A percentile compares a stretch with the other conserved stretches of the same genome.
These are phyloP conservation scores for Chaenogobius annularis DNA, from an alignment of 2,113 vertebrate genomes.

Conservation along the genomic window DNA sequence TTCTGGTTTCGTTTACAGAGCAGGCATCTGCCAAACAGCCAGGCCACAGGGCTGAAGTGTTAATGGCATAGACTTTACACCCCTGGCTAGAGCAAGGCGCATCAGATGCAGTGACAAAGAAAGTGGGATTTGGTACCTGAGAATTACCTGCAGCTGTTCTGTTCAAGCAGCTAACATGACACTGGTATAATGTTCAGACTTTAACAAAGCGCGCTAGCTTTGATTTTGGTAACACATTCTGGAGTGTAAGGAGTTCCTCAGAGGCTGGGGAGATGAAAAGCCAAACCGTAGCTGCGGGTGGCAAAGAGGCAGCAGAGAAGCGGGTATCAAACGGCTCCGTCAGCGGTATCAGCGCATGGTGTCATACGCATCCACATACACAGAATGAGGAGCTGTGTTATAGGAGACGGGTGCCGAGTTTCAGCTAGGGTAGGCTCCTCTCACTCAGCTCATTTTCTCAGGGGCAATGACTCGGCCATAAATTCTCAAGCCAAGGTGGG, in stretches of 20 bases:
- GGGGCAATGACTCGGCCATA: slow-evolving; percentile 65
- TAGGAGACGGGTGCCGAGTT: slow-evolving; percentile 61
- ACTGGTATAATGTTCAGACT: slow-evolving; percentile 66
- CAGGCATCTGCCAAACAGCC: slow-evolving; percentile 70
- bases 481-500: slow-evolving; percentile 64
- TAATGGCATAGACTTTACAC: slow-evolving; percentile 68
- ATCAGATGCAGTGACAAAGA: slow-evolving; percentile 69
- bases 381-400: slow-evolving; percentile 47
- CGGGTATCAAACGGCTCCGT: slow-evolving; percentile 40
- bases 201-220: slow-evolving; percentile 60
- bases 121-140: slow-evolving; percentile 48
- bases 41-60: slow-evolving; percentile 72
- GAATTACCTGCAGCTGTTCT: slow-evolving; percentile 72
- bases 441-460: slow-evolving; percentile 56
- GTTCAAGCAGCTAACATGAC: slow-evolving; percentile 66
- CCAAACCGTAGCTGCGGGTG: slow-evolving; percentile 64
- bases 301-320: slow-evolving; percentile 60
- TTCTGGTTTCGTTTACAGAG: slow-evolving; percentile 79
- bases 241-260: slow-evolving; percentile 33
- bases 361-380: slow-evolving; percentile 36
- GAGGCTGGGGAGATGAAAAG: slow-evolving; percentile 50
- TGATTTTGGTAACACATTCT: slow-evolving; percentile 68
- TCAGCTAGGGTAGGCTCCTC: slow-evolving; percentile 48
- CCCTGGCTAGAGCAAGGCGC: slow-evolving; percentile 44
- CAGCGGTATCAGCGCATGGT: slow-evolving; percentile 50